These are phyloP conservation scores for Strongylocentrotus purpuratus DNA, from an alignment of 35 echinoderm and acorn worm genomes.

Conservation along the genomic window DNA sequence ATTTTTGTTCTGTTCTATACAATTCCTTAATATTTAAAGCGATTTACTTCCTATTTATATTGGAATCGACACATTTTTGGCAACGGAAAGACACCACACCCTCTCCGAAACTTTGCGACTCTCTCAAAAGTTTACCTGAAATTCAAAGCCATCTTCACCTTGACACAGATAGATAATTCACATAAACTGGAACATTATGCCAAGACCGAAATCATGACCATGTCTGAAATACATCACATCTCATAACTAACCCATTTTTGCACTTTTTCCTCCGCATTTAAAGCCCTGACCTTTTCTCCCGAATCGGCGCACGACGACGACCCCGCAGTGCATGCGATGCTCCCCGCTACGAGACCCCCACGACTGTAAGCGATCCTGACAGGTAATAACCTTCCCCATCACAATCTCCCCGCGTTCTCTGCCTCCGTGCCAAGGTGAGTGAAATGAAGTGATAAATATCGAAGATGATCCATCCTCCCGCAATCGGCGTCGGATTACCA, in stretches of 20 bases:
- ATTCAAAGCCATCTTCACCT: not conserved
- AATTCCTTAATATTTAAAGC: not conserved
- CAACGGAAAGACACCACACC: not conserved
- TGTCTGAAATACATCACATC: not conserved
- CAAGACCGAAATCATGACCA: not conserved
- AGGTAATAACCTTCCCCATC: not conserved
- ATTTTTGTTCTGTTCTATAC: not conserved
- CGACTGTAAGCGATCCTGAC: not conserved
- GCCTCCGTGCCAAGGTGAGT: not conserved
- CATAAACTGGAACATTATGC: not conserved
- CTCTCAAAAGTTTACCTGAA: not conserved
- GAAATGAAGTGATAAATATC: slow-evolving; percentile 19
- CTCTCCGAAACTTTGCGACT: not conserved
- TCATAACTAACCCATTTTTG: not conserved
- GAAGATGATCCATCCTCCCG: not conserved
- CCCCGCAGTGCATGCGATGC: not conserved
- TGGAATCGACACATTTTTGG: not conserved
- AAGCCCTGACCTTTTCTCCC: not conserved
- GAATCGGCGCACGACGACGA: slow-evolving; percentile 6
- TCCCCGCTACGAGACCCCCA: not conserved
- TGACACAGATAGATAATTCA: not conserved
- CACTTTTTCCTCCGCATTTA: not conserved
- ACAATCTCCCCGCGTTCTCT: not conserved
- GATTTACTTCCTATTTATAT: not conserved
- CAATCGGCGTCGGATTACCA: not conserved